Base-by-base conservation (phyloP, 2,797 vertebrate species). In the Acanthurus tractus region DNA sequence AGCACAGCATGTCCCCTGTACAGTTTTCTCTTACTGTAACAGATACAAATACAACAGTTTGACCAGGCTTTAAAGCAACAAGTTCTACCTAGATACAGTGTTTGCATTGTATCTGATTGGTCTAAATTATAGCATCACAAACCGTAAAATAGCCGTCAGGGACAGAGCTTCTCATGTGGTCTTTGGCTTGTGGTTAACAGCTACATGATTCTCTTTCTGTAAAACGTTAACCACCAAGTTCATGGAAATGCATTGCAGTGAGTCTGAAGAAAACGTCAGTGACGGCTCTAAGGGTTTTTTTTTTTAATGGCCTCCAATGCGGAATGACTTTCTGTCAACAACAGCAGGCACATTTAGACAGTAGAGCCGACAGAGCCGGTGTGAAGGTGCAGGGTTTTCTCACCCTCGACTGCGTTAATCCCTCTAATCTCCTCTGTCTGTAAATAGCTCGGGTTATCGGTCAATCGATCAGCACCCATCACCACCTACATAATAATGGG, bases 401-500 rank as follows among this genome's bases (percentile, higher is more conserved):
- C 68, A 70, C 64, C 56, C 63, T 79, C 18, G 2, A 42, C 76
- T 14, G 11, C 2, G 25, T 55, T 80, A 82, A 88, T 86, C 79
- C 79, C 14, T 50, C 22, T 85, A 74, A 75, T 81, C 83, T 81
- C 69, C 45, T 73, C 50, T 62, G 63, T 76, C 76, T 87, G 79
- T 73, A 86, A 83, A 87, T 86, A 82, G 85, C 65, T 20, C 0
- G 12, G 70, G 69, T 81, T 82, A 76, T 44, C 79, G 79, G 63
- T 63, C 18, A 4, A 82, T 77, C 29, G 23, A 63, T 72, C 71
- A 61, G 12, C 76, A 63, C 67, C 74, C 71, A 53, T 82, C 84
- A 68, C 15, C 71, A 53, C 62, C 79, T 63, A 38, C 62, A 36
- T 8, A 62, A 71, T 2, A 53, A 40, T 3, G 4, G 59, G 14